Base-by-base conservation (phyloP, 2,888 invertebrate genomes). In the Caenorhabditis sinica region DNA sequence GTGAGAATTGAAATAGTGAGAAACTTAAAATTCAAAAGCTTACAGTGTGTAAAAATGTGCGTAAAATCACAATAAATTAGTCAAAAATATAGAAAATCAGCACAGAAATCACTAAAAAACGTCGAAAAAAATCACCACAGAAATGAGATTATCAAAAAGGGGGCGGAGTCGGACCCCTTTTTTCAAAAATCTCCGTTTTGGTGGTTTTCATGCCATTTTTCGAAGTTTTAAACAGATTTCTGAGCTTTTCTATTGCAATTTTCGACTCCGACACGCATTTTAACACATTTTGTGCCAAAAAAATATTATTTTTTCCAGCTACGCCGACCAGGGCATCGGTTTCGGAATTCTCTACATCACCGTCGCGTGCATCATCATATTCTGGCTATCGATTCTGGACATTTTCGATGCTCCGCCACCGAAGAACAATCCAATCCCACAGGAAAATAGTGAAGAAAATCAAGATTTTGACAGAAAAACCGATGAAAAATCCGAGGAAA, bases 331-430 rank as follows among this genome's bases (percentile, higher is more conserved):
- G 58, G 92, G 92, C 17, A 82, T 89, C 9, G 88, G 90, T 8
- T 92, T 92, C 86, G 92, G 92, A 23, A 73, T 91, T n/a, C 80
- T 92, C 13, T 92, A 91, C 87, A 86, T 90, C 28, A 81, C 88
- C 69, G 90, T 90, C 9, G 87, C 89, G 1, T 53, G 85, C 36
- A 81, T 92, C 36, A 88, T 90, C 53, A 79, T 89, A 40, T 61
- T 91, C 17, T 51, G 89, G 17, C 71, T 92, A 15, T 51, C 45
- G 17, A 60, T 92, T 17, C 69, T 91, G 13, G 86, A 91, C 60
- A 79, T 83, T 36, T 88, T 90, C 75, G 89, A 89, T 72, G n/a
- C n/a, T n/a, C 74, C 87, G 9, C 83, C 85, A 11, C 20, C 66
- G 2, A 75, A 33, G 15, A 81, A 73, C 28, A 53, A 58, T 33